A percentile compares a stretch with the other conserved stretches of the same genome.
These are phyloP conservation scores for Drosophila carrolli DNA, from an alignment of 1,140 invertebrate species.

Conservation along the genomic window DNA sequence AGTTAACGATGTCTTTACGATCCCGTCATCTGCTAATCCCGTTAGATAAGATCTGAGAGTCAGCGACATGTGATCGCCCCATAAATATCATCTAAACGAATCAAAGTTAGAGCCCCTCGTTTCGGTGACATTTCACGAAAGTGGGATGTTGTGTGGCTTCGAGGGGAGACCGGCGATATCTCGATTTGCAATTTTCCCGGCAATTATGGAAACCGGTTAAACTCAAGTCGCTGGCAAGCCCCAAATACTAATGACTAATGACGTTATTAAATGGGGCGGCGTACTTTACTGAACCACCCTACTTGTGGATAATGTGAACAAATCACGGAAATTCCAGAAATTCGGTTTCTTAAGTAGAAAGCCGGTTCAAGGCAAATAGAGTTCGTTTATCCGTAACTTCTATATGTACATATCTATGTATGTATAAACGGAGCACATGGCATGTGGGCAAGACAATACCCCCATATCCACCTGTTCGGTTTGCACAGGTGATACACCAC, in stretches of 20 bases:
- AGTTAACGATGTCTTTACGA: constrained; percentile 61
- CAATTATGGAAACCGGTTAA: constrained; percentile 40
- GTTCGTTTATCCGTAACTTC: constrained; percentile 23
- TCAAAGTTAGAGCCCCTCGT: constrained; percentile 8
- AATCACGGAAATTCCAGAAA: constrained; percentile 44
- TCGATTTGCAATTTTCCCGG: constrained; percentile 25
- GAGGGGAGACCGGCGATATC: constrained; percentile 1
- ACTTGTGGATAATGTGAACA: constrained; percentile 6
- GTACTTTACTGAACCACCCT: constrained; percentile 4
- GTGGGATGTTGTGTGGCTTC: not conserved
- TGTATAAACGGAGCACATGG: constrained; percentile 14
- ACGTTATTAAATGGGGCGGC: constrained; percentile 17
- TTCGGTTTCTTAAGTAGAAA: constrained; percentile 9
- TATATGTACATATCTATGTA: not conserved
- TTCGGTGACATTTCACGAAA: constrained; percentile 23
- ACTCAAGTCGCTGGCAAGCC: constrained; percentile 17
- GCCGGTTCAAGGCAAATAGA: constrained; percentile 32
- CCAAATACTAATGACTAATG: constrained; percentile 39
- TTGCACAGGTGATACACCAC: constrained; percentile 51
- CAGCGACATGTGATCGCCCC: constrained; percentile 32
- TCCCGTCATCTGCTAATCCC: constrained; percentile 23
- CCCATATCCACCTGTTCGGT: constrained; percentile 7
- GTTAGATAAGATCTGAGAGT: constrained; percentile 19
- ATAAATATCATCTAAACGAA: constrained; percentile 38
- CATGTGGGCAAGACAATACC: constrained; percentile 3